Evolutionary conservation across 1,140 invertebrate genomes (phyloP), one percentile per base, ranked within the genome.

Genomic region (Trigoniulus corallinus): DNA sequence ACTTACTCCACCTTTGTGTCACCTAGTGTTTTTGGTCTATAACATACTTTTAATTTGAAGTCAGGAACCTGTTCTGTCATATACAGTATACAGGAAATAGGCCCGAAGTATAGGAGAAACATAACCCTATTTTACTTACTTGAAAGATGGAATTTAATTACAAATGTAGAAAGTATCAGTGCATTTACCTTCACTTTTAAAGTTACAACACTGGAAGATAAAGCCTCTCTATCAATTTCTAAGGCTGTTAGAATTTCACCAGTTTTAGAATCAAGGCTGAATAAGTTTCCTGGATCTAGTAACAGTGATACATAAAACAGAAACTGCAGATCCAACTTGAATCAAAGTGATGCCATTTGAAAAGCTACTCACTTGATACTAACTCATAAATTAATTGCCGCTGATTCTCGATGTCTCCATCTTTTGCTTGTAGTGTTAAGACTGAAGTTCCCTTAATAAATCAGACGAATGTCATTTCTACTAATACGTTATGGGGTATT

Each of bases 191-290:
- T 55, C 10, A 91, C 65, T 15, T 75, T 81, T 15, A 92, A 71
- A 12, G 85, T 78, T 2, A 84, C 84, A 1, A 80, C 82, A 2
- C 81, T 77, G 61, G 85, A 80, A 15, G 75, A 72, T 23, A 89
- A 63, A 12, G 82, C 78, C 66, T 91, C 87, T 54, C 82, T 75
- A 64, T 92, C 84, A 42, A 92, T 61, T 0, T 82, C 84, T 57
- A 81, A 82, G 0, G 83, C 85, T 0, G 85, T 88, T 55, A 76
- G 75, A 37, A 92, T 62, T 62, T 88, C 82, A 7, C 88, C 87
- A 10, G 75, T 80, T 21, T 74, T 70, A 23, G 77, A 69, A 65
- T 92, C 82, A 56, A 92, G 59, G 10, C 82, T 67, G 62, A 92
- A 92, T 61, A 85, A 88, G 59, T 89, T 83, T 60, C 82, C 77